Evolutionary conservation across 2,113 vertebrate genomes (phyloP), one percentile per base, ranked within the genome.

Genomic region (Megatriorchis doriae): DNA sequence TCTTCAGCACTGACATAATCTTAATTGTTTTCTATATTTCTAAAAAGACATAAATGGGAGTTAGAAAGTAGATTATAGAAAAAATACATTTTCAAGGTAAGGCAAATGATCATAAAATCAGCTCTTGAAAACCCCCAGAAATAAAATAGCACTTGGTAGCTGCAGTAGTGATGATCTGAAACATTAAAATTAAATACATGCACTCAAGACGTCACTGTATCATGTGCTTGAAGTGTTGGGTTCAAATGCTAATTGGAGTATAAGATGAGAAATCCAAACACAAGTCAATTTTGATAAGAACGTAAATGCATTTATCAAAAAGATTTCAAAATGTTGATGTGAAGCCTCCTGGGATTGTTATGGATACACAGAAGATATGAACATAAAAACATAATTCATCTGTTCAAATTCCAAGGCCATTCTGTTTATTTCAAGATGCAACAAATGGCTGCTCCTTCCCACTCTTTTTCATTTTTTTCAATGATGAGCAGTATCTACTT

Each of bases 321-420:
- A 95, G 94, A 97, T 96, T 97, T 97, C 93, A 96, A 97, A 96
- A 96, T 93, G 94, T 96, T 95, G 95, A 97, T 97, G 93, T 84
- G 91, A 96, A 97, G 45, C 91, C 94, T 97, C 95, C 84, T 81
- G 89, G 86, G 95, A 97, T 95, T 97, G 89, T 97, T 97, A 90
- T 90, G 93, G 95, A 88, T 96, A 97, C 90, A 96, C 55, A 96
- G 91, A 96, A 96, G 66, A 95, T 53, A 85, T 26, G 87, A 96
- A 97, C 81, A 96, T 91, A 84, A 95, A 95, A 97, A 94, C 93
- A 92, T 91, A 93, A 96, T 89, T 97, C 81, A 91, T 94, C 91
- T 95, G 94, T 94, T 97, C 86, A 87, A 21, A 85, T 88, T 91
- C 62, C 11, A 52, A 47, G 80, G 79, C 73, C 81, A 65, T 79